Evolutionary conservation across 2,797 vertebrate species (phyloP), one percentile per base, ranked within the genome.

Genomic region (Valencia hispanica): DNA sequence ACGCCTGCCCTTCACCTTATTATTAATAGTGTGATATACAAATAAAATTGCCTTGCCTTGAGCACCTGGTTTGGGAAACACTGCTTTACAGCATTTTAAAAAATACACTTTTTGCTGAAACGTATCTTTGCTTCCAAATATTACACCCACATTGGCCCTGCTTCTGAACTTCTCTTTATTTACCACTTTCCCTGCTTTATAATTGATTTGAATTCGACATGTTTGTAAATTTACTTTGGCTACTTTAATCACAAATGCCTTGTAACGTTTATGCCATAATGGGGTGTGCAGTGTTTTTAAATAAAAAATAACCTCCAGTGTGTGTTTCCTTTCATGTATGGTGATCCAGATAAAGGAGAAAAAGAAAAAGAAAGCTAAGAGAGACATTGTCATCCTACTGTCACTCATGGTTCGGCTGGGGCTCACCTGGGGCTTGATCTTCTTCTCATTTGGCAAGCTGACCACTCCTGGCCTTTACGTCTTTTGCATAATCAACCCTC

Each of bases 401-500:
- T 94, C 95, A 6, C 79, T 96, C 85, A 93, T 87, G 0, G 72
- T 86, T 70, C 91, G 96, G 66, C 91, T 97, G 22, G 95, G 96
- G 25, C 84, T 92, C 61, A 92, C 93, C 80, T 96, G 95, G 96
- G 82, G 87, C 2, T 48, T 94, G 70, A 76, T 85, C 30, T 95
- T 96, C 91, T 87, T 95, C 82, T 93, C 93, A 27, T 95, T 95
- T 0, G 75, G 88, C 0, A 0, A 75, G 68, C 78, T 96, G 69
- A 73, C 81, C 1, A 2, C 88, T 11, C 55, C 87, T 0, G 93
- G 92, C 79, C 81, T 95, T 75, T 95, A 96, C 79, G 65, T 94
- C 65, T 96, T 96, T 90, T 94, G 92, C 72, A 85, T 94, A 81
- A 85, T 96, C 50, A 96, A 95, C 83, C 87, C 94, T 0, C 68